These are phyloP conservation scores for Aricia artaxerxes DNA, from an alignment of 2,888 invertebrate genomes.

Conservation along the genomic window DNA sequence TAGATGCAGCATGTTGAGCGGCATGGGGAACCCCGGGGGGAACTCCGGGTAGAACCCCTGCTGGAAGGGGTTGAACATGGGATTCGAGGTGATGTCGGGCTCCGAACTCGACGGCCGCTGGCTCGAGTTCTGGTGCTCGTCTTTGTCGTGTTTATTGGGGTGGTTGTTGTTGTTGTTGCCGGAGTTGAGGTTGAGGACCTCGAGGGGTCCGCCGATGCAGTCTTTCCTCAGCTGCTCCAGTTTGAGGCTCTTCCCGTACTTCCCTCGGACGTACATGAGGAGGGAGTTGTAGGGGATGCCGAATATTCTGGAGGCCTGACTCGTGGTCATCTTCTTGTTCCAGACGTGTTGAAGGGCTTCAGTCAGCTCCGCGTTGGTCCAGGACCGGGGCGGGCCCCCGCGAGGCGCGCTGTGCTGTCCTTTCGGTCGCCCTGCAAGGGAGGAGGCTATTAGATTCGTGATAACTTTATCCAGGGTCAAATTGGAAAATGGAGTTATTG, in stretches of 20 bases:
- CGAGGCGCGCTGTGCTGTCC: constrained; percentile 95
- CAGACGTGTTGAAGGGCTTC: constrained; percentile 96
- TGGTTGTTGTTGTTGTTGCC: constrained; percentile 82
- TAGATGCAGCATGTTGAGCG: constrained; percentile 91
- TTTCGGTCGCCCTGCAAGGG: constrained; percentile 86
- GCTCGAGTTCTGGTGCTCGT: constrained; percentile 66
- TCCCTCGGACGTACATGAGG: constrained; percentile 94
- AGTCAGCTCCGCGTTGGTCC: constrained; percentile 95
- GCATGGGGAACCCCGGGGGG: constrained; percentile 89
- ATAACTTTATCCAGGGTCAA: not conserved
- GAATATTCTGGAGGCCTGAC: constrained; percentile 93
- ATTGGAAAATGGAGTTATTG: not conserved
- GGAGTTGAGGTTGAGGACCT: constrained; percentile 83
- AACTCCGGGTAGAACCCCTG: constrained; percentile 93
- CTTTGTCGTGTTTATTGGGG: constrained; percentile 78
- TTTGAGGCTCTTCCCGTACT: constrained; percentile 95
- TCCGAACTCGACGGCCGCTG: constrained; percentile 85
- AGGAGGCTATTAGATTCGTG: not conserved
- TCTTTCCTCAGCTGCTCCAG: constrained; percentile 93
- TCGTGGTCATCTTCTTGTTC: constrained; percentile 97
- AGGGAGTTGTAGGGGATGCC: constrained; percentile 96
- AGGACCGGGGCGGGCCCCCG: constrained; percentile 94
- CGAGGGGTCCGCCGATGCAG: constrained; percentile 91
- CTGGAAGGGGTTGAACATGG: constrained; percentile 88
- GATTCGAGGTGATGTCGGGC: constrained; percentile 82